Percentiles rank a stretch among this genome's conserved stretches.
phyloP scores from a whole-genome alignment of 2,113 vertebrate genomes.

The Entelurus aequoreus region DNA sequence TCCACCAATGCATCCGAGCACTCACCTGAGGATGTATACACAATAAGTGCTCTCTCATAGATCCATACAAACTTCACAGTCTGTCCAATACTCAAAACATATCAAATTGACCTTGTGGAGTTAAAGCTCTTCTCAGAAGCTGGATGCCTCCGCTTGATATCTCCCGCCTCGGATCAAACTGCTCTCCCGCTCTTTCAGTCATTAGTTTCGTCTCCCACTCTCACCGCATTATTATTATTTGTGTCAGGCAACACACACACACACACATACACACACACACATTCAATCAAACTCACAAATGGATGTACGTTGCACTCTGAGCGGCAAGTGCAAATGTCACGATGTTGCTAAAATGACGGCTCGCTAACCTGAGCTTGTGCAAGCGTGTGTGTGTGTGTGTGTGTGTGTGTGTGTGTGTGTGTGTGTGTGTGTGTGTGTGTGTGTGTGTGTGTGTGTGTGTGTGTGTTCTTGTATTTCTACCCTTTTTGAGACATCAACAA shows the following conservation, averaged over 20 bases:
- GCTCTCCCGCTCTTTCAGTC: slow-evolving; percentile 34
- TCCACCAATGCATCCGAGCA: slow-evolving; percentile 9
- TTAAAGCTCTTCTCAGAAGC: slow-evolving; percentile 27
- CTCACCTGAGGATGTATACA: slow-evolving; percentile 15
- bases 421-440: no score
- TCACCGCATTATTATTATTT: slow-evolving; percentile 33
- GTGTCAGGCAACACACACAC: slow-evolving; percentile 26
- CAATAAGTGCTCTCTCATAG: slow-evolving; percentile 20
- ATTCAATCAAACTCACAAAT: background rate
- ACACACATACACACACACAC: slow-evolving; percentile 8
- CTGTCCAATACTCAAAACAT: slow-evolving; percentile 24
- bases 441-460: no score
- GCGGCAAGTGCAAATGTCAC: slow-evolving; percentile 30
- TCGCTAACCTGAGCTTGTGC: slow-evolving; percentile 30
- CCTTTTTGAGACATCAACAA: no score
- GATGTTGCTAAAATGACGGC: slow-evolving; percentile 13
- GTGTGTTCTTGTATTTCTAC: no score
- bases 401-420: no score
- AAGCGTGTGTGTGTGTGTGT: no score
- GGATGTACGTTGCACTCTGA: slow-evolving; percentile 15
- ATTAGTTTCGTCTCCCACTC: slow-evolving; percentile 29
- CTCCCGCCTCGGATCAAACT: slow-evolving; percentile 41
- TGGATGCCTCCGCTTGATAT: slow-evolving; percentile 45
- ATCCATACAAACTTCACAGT: slow-evolving; percentile 19
- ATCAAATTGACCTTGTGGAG: slow-evolving; percentile 50